phyloP scores from a whole-genome alignment of 2,113 vertebrate genomes.

The Pungitius pungitius region DNA sequence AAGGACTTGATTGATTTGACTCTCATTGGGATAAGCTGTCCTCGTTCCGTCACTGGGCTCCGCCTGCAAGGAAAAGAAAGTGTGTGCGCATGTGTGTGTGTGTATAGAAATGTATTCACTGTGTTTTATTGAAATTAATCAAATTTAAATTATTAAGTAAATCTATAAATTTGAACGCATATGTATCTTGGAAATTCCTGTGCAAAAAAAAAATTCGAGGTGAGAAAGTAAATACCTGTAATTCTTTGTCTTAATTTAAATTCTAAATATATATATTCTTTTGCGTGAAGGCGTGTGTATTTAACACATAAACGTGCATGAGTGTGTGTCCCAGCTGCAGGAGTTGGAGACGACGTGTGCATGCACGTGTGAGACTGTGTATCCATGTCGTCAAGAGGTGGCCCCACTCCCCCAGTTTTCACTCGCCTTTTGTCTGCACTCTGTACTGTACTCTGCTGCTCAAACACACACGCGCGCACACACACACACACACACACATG shows the following conservation, averaged over 20 bases:
- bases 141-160: slow-evolving; percentile 31
- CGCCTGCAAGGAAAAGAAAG: slow-evolving; percentile 33
- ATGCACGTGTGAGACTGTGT: slow-evolving; percentile 63
- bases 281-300: slow-evolving; percentile 2
- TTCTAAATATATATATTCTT: neutral
- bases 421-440: slow-evolving; percentile 75
- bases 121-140: slow-evolving; percentile 32
- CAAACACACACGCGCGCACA: slow-evolving; percentile 41
- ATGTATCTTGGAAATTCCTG: neutral
- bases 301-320: slow-evolving; percentile 4
- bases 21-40: slow-evolving; percentile 84
- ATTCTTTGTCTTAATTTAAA: neutral
- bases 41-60: slow-evolving; percentile 72
- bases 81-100: slow-evolving; percentile 20
- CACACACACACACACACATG: slow-evolving; percentile 33
- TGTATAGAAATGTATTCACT: slow-evolving; percentile 19
- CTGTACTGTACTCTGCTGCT: slow-evolving; percentile 60
- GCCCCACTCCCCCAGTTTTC: slow-evolving; percentile 85
- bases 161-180: slow-evolving; percentile 9
- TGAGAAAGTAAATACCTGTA: neutral
- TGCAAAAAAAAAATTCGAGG: neutral
- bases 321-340: slow-evolving; percentile 8
- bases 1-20: slow-evolving; percentile 86
- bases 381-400: slow-evolving; percentile 84
- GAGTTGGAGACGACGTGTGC: slow-evolving; percentile 2